Percentiles rank a stretch among this genome's conserved stretches.
Evolutionary conservation across 2,113 vertebrate species (phyloP).

Genomic region (Scolopax mira): DNA sequence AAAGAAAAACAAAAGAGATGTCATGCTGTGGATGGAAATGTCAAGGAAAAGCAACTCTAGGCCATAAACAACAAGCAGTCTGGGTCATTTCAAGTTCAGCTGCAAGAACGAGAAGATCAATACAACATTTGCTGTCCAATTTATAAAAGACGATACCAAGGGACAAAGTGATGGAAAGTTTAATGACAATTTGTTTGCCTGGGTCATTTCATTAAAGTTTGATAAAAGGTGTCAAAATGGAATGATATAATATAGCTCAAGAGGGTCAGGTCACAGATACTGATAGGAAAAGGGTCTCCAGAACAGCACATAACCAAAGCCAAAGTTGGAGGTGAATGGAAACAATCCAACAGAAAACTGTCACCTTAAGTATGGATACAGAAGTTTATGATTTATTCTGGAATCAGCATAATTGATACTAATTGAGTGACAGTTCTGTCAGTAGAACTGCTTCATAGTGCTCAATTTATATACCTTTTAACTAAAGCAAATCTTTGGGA

Average conservation of each 20-base stretch:
- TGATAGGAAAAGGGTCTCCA: conserved; percentile 64
- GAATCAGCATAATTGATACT: conserved; percentile 22
- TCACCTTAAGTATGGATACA: neutral
- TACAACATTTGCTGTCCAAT: conserved; percentile 94
- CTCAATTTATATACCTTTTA: neutral
- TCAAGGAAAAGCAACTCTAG: conserved; percentile 83
- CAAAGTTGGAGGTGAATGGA: conserved; percentile 57
- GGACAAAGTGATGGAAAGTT: conserved; percentile 90
- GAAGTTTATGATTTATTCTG: conserved; percentile 13
- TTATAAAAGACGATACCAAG: conserved; percentile 94
- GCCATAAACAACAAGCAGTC: conserved; percentile 86
- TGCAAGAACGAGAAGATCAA: conserved; percentile 87
- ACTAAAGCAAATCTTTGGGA: neutral
- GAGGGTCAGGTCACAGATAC: conserved; percentile 77
- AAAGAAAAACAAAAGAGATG: conserved; percentile 82
- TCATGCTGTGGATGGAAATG: conserved; percentile 81
- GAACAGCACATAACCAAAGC: conserved; percentile 44
- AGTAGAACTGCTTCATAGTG: neutral
- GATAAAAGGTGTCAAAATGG: conserved; percentile 91
- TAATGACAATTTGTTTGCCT: conserved; percentile 92
- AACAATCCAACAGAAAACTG: neutral
- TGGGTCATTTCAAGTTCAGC: conserved; percentile 94
- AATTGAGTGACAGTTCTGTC: neutral
- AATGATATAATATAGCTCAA: conserved; percentile 81
- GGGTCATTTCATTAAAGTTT: conserved; percentile 88